Evolutionary conservation across 2,888 invertebrate genomes (phyloP), one percentile per base, ranked within the genome.

Genomic region (Leptopilina myrica): DNA sequence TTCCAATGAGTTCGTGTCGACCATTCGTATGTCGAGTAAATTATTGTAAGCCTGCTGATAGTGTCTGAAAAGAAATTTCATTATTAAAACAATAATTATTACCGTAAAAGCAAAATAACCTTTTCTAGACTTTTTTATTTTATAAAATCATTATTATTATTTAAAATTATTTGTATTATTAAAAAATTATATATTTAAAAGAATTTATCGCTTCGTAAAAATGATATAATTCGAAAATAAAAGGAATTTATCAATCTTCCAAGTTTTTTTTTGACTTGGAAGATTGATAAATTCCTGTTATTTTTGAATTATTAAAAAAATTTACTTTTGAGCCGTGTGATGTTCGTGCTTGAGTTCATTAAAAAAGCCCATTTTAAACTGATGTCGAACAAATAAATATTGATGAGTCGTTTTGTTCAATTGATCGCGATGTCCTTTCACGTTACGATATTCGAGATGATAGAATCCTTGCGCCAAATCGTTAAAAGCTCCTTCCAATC

Each of bases 281-380:
- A 20, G 1, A 20, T 20, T 20, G 20, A 20, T 20, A 20, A 20
- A 20, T 20, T 20, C 20, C 20, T 20, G 0, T 20, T 20, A 20
- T 20, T 20, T 20, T 20, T 1, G 20, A 33, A 33, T 33, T 3
- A 3, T 33, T 33, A 3, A 33, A 33, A 33, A 33, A 69, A 86
- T 91, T 91, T 92, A 95, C 94, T 96, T 97, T 86, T 97, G 95
- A 14, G 98, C 97, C 0, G 96, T 95, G 88, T 95, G 95, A 85
- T 95, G 93, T 90, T 99, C 99, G 90, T 98, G 98, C 87, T 97
- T 96, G 82, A 99, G 92, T 92, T 99, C 99, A 89, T 97, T 97
- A 77, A 98, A 95, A 92, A 98, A 99, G 0, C 97, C 99, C 91
- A 99, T 95, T 93, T 99, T 99, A 90, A 98, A 99, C 89, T 98